These are phyloP conservation scores for Paraescarpia echinospica DNA, from an alignment of 1,140 invertebrate genomes.

Conservation along the genomic window DNA sequence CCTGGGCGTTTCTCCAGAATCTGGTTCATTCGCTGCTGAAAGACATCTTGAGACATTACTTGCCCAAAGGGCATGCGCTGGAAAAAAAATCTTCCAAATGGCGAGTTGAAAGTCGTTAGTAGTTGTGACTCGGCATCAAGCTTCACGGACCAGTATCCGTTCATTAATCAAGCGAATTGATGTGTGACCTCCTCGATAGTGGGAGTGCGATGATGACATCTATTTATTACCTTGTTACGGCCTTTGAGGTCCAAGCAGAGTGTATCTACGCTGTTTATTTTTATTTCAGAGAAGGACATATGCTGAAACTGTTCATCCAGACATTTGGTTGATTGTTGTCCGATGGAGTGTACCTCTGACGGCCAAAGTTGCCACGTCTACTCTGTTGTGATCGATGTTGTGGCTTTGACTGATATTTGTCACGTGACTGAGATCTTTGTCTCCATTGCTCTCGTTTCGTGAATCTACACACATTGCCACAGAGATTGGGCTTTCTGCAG, in stretches of 20 bases:
- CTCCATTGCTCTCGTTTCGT: no score
- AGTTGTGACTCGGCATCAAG: constrained; percentile 36
- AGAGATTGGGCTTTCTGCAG: constrained; percentile 22
- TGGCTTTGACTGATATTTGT: background rate
- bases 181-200: constrained; percentile 38
- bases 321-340: constrained; percentile 31
- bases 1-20: constrained; percentile 47
- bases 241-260: constrained; percentile 37
- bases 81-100: constrained; percentile 35
- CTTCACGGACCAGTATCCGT: constrained; percentile 36
- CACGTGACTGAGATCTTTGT: background rate
- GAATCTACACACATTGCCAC: background rate
- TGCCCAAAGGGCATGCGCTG: constrained; percentile 35
- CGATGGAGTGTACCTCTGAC: constrained; percentile 24
- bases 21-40: constrained; percentile 43
- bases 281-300: constrained; percentile 29
- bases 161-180: constrained; percentile 31
- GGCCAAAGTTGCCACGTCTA: constrained; percentile 11
- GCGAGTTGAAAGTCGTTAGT: constrained; percentile 37
- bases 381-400: background rate
- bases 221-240: constrained; percentile 34
- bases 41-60: constrained; percentile 40
- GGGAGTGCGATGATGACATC: constrained; percentile 32
- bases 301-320: constrained; percentile 32
- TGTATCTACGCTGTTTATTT: constrained; percentile 29